Base-by-base conservation (phyloP, 2,113 vertebrate species). In the Trichechus manatus region DNA sequence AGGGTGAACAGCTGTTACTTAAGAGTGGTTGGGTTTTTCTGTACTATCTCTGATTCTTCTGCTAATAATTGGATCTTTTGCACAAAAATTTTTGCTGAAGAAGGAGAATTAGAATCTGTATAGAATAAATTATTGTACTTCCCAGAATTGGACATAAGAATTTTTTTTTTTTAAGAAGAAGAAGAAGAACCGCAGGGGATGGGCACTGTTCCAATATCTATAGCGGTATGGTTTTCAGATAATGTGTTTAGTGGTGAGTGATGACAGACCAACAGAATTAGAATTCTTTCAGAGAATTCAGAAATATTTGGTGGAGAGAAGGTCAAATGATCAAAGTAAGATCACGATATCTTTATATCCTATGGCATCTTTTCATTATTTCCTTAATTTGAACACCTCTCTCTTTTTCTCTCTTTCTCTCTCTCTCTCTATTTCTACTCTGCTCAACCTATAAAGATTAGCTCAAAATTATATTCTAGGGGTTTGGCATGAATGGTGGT, bases 261-360 rank as follows among this genome's bases (percentile, higher is more conserved):
- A 17, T 78, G 74, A 80, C 81, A 82, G 61, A 47, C 13, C 78
- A n/a, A 56, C 33, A 88, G 61, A 74, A 42, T 88, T 82, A 88
- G 25, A 92, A 78, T 92, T 85, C 75, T 68, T 97, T 5, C 9
- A 82, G 13, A 63, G 47, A 95, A 83, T 94, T 56, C 47, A 89
- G 39, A 93, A 93, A 70, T 82, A 72, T 94, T 94, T 95, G 80
- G 64, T 81, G 27, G 70, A 61, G 13, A 53, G 59, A 78, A 93
- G 36, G 14, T 90, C 83, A 93, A 44, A 85, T 87, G 75, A 93
- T 80, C 13, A 79, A 91, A 81, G 22, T 47, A 91, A 33, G 15
- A 85, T 77, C 0, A 53, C 22, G 68, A 42, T 92, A 75, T 23
- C 5, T 91, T 96, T 87, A 70, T 86, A 91, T 80, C 44, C 9